Conservation (phyloP, 2,113 vertebrate genomes). For the Falco punctatus region DNA sequence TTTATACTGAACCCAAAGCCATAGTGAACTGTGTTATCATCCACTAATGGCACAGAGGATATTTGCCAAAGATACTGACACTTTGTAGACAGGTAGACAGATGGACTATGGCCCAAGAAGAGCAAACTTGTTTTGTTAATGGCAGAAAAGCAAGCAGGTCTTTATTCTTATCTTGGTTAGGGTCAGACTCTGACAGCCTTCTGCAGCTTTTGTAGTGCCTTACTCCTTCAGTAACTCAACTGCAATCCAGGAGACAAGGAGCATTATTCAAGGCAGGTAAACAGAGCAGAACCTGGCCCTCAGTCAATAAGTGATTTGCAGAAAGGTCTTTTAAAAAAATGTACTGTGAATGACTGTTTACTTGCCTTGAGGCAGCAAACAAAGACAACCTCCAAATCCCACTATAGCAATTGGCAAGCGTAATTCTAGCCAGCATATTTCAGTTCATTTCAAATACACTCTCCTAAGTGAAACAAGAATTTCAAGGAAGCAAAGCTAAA, state of each 20-base stretch:
- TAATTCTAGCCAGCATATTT: not conserved
- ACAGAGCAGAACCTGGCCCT: slow-evolving; percentile 11
- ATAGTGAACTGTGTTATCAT: not conserved
- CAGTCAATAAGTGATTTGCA: slow-evolving; percentile 3
- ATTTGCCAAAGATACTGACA: not conserved
- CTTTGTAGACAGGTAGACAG: not conserved
- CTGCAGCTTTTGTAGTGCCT: not conserved
- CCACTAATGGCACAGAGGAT: not conserved
- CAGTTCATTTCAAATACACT: slow-evolving; percentile 20
- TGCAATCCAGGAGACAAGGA: not conserved
- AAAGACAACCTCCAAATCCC: slow-evolving; percentile 18
- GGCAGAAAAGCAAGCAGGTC: not conserved
- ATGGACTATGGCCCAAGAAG: not conserved
- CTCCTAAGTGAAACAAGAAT: slow-evolving; percentile 31
- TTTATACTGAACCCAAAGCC: not conserved
- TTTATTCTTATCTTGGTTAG: not conserved
- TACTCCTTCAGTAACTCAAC: not conserved
- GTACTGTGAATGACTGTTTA: not conserved
- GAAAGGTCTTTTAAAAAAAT: slow-evolving; percentile 23
- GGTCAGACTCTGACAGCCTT: not conserved
- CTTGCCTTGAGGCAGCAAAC: slow-evolving; percentile 26
- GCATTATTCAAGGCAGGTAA: slow-evolving; percentile 21
- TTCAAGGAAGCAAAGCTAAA: slow-evolving; percentile 52
- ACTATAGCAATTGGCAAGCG: not conserved
- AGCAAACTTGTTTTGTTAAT: not conserved